Base-by-base conservation (phyloP, 2,888 invertebrate species). In the Iphiclides podalirius region DNA sequence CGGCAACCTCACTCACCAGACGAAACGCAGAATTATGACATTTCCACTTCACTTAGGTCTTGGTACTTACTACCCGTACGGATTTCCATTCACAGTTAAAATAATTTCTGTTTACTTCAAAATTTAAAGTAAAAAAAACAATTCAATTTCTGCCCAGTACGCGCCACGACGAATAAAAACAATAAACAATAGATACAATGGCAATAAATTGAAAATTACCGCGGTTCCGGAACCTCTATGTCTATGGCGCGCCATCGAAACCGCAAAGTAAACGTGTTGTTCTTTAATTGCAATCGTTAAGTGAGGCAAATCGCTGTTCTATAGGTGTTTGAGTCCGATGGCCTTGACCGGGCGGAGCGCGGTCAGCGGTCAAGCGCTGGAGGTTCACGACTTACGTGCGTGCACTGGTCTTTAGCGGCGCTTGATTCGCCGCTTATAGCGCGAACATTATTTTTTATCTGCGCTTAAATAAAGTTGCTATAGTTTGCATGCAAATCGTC, bases 281-380 rank as follows among this genome's bases (percentile, higher is more conserved):
- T 42, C 23, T 38, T 43, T 42, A 42, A 42, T 48, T 42, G 28
- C 28, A 47, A 15, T 34, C 37, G 43, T 38, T 34, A 39, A 49
- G 43, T 43, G 48, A 38, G 16, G 33, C 37, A 38, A 49, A 49
- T 49, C 31, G 43, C n/a, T 43, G 11, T 7, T 12, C 48, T 38
- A 43, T 49, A 43, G 48, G 37, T 42, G 17, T 13, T 41, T 13
- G 9, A 16, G 12, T 28, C 26, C 13, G 28, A 20, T 20, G 36
- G 38, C 48, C 43, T 49, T 43, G 43, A 49, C 48, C 50, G 15
- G 33, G 33, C 50, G 15, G 33, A 39, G 33, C 20, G 33, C 49
- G 49, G 44, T 23, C 44, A 44, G 44, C 44, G 49, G 49, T 39
- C 50, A 50, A 50, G 50, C 35, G 44, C 44, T 35, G 13, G 4